phyloP scores from a whole-genome alignment of 2,113 vertebrate genomes.

The Myrmophylax atrothorax region DNA sequence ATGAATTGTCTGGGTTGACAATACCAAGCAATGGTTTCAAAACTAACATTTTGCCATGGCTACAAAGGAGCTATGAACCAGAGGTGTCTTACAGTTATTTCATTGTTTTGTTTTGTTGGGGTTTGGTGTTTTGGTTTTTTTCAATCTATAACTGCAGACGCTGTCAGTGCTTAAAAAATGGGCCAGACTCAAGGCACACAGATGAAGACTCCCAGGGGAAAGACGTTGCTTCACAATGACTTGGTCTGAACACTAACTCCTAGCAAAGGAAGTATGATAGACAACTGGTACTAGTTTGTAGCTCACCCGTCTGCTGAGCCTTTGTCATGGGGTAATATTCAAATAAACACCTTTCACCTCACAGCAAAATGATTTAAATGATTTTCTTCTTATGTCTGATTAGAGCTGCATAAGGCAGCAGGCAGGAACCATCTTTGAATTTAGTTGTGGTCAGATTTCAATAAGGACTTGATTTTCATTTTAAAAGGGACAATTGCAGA shows the following conservation, averaged over 20 bases:
- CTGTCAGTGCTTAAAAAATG: neutral
- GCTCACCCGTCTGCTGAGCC: neutral
- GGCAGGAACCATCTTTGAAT: neutral
- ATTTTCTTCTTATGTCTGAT: neutral
- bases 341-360: neutral
- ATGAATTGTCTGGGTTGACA: slow-evolving; percentile 7
- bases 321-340: neutral
- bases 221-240: neutral
- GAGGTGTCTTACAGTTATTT: neutral
- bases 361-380: neutral
- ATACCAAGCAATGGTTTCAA: slow-evolving; percentile 20
- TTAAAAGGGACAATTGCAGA: neutral
- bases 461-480: neutral
- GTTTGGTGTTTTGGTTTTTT: neutral
- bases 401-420: neutral
- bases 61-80: slow-evolving; percentile 9
- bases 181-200: neutral
- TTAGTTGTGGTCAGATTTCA: neutral
- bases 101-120: too few species aligned
- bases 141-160: neutral
- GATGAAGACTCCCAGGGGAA: neutral
- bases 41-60: slow-evolving; percentile 30
- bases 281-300: neutral
- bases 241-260: neutral
- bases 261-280: neutral